Base-by-base conservation (phyloP, 2,797 vertebrate species). In the Danio jaintianensis region DNA sequence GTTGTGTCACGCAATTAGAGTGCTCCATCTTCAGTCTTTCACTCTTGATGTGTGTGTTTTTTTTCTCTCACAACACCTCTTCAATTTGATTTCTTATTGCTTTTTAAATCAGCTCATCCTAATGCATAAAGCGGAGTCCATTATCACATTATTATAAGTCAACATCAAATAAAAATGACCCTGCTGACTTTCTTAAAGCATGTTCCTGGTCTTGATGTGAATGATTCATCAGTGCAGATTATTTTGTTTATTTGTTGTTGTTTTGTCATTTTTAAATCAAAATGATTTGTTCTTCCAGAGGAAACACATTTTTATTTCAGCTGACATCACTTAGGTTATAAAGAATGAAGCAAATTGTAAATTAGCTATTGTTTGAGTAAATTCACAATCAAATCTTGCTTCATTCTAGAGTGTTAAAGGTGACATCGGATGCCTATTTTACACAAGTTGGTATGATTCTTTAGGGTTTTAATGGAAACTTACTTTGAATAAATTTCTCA, bases 11-110 rank as follows among this genome's bases (percentile, higher is more conserved):
- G 9, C 43, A 48, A 40, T 73, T 73, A 55, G 18, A 22, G 42
- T 73, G 48, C 59, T 47, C 58, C 59, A 64, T 79, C 48, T 73
- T 66, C 18, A 79, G 48, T 36, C 40, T 64, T 80, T 73, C 42
- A 38, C 62, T 36, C 20, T 71, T 53, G 45, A 29, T 29, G 29
- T 29, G 29, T 29, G 29, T 52, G 48, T 66, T 43, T 73, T 45
- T 80, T 64, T 10, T 45, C 61, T 22, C 29, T 72, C 69, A 66
- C 22, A 13, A 63, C 29, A 20, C 15, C 0, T 79, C 47, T 6
- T 78, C 45, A 38, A 9, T 56, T 43, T 70, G 22, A n/a, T 79
- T 70, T 58, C 64, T 29, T 9, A 8, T 61, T 29, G 15, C 68
- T 59, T 40, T 50, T 71, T 18, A 66, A 40, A 70, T 11, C 43